Base-by-base conservation (phyloP, 2,113 vertebrate genomes). In the Pseudorectes ferrugineus region DNA sequence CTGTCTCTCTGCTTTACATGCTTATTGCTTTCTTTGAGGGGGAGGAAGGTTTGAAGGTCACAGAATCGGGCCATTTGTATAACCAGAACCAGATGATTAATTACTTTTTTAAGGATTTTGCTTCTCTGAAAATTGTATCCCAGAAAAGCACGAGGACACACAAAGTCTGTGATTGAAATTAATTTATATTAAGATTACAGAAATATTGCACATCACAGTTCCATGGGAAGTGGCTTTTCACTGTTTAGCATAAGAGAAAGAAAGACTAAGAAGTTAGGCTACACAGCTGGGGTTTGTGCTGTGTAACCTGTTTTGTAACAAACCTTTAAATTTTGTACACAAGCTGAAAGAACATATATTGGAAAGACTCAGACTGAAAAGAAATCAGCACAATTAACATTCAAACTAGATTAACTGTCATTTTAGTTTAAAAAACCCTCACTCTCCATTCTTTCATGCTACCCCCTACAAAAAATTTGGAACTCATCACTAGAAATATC, bases 1-100 rank as follows among this genome's bases (percentile, higher is more conserved):
- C 71, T 62, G 29, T 80, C 40, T 83, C 55, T 51, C 38, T 80
- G 59, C 67, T 92, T 83, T 93, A 85, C 40, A 72, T 86, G 80
- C 82, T 92, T 90, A 90, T 11, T 92, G 88, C 82, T 97, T 94
- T 94, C 82, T 93, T 88, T 67, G 63, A 77, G 79, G 48, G 51
- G 82, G 49, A 92, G 38, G 58, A 71, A 80, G 29, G 63, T 80
- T 94, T 94, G 90, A 94, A 91, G 92, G 93, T 96, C 92, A 88
- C 33, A 86, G 68, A 74, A 94, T 8, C 4, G 1, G 65, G 59
- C 72, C 25, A 65, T 84, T 92, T 80, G 22, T 5, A 3, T 96
- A 96, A 96, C 73, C 42, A 96, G 88, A 93, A 92, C 75, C 96
- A 96, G 92, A 96, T 94, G 93, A 96, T 90, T 90, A 93, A 94